Evolutionary conservation across 2,888 invertebrate genomes (phyloP).

Genomic region (Neelides folsomi): DNA sequence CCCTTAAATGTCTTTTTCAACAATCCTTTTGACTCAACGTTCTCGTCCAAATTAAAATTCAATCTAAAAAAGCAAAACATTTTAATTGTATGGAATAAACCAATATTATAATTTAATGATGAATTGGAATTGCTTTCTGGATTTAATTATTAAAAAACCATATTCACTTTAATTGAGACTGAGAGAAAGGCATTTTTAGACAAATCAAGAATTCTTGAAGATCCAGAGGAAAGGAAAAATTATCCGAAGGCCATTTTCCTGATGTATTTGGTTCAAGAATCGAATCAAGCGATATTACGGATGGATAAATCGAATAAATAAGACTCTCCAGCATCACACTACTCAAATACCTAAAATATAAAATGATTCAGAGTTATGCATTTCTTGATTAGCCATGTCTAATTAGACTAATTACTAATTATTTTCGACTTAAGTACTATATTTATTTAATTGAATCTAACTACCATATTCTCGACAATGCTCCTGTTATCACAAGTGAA

Average conservation of each 20-base stretch:
- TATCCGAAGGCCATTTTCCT: constrained; percentile 22
- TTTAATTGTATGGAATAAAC: no score
- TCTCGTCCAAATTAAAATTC: background rate
- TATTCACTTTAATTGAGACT: no score
- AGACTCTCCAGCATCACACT: constrained; percentile 19
- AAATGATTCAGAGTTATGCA: background rate
- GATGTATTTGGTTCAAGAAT: constrained; percentile 20
- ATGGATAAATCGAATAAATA: constrained; percentile 18
- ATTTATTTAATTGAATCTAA: background rate
- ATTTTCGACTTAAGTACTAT: no score
- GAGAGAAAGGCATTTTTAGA: no score
- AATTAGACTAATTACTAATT: no score
- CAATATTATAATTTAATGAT: no score
- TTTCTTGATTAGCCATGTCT: no score
- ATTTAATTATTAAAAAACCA: background rate
- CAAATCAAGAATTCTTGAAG: constrained; percentile 3
- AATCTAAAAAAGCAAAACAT: background rate
- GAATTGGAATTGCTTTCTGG: no score
- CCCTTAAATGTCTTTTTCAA: constrained; percentile 1
- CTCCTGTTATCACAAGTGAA: constrained; percentile 28
- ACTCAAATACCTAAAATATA: constrained; percentile 19
- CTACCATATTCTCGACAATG: constrained; percentile 29
- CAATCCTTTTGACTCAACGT: background rate
- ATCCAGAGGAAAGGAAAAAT: constrained; percentile 23
- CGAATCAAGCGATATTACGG: constrained; percentile 13